A percentile compares a stretch with the other conserved stretches of the same genome.
Evolutionary conservation across 2,797 vertebrate genomes (phyloP).

Genomic region (Sciurus carolinensis): DNA sequence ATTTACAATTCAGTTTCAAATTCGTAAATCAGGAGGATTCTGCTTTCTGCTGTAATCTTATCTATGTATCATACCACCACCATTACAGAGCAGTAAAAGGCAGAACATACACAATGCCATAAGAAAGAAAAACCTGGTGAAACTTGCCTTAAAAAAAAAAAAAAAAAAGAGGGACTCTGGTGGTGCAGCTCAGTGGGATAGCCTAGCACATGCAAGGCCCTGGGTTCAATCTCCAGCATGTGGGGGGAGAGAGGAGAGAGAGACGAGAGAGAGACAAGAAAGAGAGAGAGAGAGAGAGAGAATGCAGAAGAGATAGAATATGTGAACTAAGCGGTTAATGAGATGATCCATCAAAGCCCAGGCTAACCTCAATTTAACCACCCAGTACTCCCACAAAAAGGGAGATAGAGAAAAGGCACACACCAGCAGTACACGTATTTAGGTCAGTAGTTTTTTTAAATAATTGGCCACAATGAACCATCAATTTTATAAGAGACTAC

Average conservation of each 20-base stretch:
- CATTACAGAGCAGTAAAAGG: neutral
- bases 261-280: too few species aligned
- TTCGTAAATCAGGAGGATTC: conserved; percentile 60
- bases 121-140: neutral
- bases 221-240: too few species aligned
- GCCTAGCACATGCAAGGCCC: too few species aligned
- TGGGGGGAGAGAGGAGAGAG: too few species aligned
- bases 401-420: neutral
- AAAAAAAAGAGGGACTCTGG: neutral
- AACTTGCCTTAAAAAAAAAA: neutral
- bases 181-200: too few species aligned
- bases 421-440: neutral
- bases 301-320: too few species aligned
- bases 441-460: neutral
- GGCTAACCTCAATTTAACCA: neutral
- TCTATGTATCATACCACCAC: neutral
- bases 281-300: too few species aligned
- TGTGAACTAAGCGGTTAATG: neutral
- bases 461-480: neutral
- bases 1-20: conserved; percentile 65
- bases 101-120: neutral
- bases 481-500: neutral
- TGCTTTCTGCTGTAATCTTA: neutral
- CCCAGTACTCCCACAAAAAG: neutral
- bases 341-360: neutral